Evolutionary conservation across 53 echinoderm and acorn worm genomes (phyloP).

Genomic region (Patiria pectinifera): DNA sequence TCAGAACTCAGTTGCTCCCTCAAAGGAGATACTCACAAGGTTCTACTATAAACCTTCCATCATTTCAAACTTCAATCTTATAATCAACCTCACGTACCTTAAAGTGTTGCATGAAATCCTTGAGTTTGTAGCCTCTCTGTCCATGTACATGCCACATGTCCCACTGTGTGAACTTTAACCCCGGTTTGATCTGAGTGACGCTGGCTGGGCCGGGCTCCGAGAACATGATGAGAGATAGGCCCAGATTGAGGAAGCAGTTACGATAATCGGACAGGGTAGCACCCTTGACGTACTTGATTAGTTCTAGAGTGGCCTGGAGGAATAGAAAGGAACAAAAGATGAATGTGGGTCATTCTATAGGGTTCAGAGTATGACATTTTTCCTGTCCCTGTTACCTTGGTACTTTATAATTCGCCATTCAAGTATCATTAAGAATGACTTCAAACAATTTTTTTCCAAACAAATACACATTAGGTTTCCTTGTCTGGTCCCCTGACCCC

Average conservation of each 20-base stretch:
- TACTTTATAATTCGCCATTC: too few relatives aligned
- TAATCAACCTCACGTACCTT: constrained; percentile 57
- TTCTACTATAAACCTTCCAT: neutral
- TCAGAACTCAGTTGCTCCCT: too few relatives aligned
- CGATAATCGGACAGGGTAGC: constrained; percentile 72
- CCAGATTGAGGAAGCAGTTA: constrained; percentile 92
- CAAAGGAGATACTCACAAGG: too few relatives aligned
- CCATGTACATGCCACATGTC: constrained; percentile 91
- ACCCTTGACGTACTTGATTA: constrained; percentile 85
- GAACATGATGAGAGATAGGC: constrained; percentile 77
- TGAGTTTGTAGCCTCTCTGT: constrained; percentile 67
- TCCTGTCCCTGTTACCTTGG: too few relatives aligned
- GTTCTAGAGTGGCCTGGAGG: constrained; percentile 79
- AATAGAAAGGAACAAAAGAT: neutral
- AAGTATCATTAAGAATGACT: too few relatives aligned
- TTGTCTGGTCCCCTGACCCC: neutral
- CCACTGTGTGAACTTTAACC: constrained; percentile 84
- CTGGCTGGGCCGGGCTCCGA: constrained; percentile 87
- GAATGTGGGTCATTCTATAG: too few relatives aligned
- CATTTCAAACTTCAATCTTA: neutral
- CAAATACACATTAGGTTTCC: neutral
- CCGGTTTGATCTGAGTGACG: constrained; percentile 77
- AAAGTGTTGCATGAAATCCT: constrained; percentile 84
- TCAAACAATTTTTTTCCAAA: neutral
- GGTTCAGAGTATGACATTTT: too few relatives aligned